phyloP scores from a whole-genome alignment of 2,113 vertebrate species.

The Pogona vitticeps region DNA sequence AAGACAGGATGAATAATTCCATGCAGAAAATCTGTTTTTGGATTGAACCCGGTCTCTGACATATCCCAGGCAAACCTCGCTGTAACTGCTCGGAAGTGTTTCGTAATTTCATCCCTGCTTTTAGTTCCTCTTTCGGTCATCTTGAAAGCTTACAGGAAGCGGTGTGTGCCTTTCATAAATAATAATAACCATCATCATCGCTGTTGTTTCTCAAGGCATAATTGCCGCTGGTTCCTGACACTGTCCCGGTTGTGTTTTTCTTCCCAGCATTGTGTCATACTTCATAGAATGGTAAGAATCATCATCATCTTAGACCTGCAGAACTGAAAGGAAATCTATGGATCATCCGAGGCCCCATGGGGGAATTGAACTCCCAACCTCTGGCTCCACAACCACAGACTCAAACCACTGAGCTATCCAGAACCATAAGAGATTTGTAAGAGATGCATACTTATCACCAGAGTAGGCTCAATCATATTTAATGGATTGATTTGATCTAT shows the following conservation, averaged over 20 bases:
- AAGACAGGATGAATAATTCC: conserved; percentile 51
- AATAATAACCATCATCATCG: neutral
- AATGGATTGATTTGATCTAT: too few species aligned
- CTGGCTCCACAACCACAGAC: too few species aligned
- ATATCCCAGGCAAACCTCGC: conserved; percentile 1
- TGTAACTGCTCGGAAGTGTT: conserved; percentile 10
- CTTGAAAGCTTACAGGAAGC: neutral
- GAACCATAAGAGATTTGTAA: too few species aligned
- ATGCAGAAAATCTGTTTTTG: conserved; percentile 2
- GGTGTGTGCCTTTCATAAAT: neutral
- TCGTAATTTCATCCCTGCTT: neutral
- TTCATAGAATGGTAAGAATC: too few species aligned
- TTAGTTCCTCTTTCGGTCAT: neutral
- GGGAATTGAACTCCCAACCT: too few species aligned
- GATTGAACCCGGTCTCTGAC: conserved; percentile 35
- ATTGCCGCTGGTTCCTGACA: neutral
- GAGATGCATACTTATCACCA: too few species aligned
- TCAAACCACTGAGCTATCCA: too few species aligned
- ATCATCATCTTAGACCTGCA: too few species aligned
- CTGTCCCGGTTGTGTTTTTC: neutral
- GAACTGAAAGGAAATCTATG: too few species aligned
- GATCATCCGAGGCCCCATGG: too few species aligned
- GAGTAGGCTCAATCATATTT: too few species aligned
- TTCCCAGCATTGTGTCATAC: neutral
- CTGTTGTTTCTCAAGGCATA: neutral